Evolutionary conservation across 2,113 vertebrate species (phyloP), one percentile per base, ranked within the genome.

Genomic region (Callithrix jacchus): DNA sequence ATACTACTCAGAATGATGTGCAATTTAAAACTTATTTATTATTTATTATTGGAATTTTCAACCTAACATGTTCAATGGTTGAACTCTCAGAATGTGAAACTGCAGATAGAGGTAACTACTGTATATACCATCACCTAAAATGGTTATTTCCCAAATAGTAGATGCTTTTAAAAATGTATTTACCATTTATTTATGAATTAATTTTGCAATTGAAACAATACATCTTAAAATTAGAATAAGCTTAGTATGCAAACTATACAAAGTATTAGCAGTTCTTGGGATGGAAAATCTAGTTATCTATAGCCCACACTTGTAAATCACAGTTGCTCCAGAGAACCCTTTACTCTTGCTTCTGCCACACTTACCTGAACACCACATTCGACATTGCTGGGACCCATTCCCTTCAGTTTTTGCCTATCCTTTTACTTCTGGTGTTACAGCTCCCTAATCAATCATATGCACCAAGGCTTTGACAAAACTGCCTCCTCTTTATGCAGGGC

Each of bases 141-240:
- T 91, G 27, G 82, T 80, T 54, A 77, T 76, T 77, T 87, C 7
- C 13, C 30, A 92, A 79, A 47, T 13, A 80, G 76, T 23, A 77
- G 11, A 85, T 58, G 17, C 5, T 42, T 77, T 61, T 45, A 13
- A 42, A 73, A 94, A 58, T 8, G 20, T 8, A 95, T 61, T 4
- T n/a, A 87, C 5, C 66, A 89, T 61, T 80, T 91, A 91, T 74
- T 32, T 70, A 14, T 64, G 17, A 96, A 85, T 87, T 70, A 95
- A 81, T 93, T 70, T 64, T 81, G 30, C 74, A 70, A 95, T 17
- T 89, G n/a, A 94, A 95, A 80, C 56, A 35, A 64, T 40, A 64
- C 3, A 71, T 82, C 3, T 81, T 91, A 87, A 52, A 82, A 32
- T 40, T 37, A 86, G 73, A 56, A 79, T 64, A 87, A 77, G 0